phyloP scores from a whole-genome alignment of 1,140 invertebrate species.

The Nylanderia fulva region DNA sequence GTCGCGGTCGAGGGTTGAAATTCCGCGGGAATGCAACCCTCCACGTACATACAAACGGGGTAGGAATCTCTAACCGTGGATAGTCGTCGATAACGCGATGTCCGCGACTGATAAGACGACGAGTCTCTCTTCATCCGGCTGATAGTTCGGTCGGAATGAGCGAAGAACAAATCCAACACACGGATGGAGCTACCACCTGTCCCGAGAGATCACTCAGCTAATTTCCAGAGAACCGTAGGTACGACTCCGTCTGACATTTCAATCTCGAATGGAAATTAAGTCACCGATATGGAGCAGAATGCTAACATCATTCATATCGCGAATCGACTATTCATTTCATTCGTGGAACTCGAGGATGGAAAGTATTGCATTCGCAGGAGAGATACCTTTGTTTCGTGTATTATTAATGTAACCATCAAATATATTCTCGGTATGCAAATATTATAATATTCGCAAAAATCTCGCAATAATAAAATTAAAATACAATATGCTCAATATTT shows the following conservation, averaged over 20 bases:
- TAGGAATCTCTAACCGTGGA: constrained; percentile 28
- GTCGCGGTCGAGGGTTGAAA: constrained; percentile 70
- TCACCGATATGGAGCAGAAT: constrained; percentile 10
- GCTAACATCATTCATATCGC: constrained; percentile 40
- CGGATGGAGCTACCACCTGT: constrained; percentile 57
- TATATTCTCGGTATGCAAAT: neutral
- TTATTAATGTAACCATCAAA: neutral
- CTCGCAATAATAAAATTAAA: neutral
- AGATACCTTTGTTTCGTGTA: neutral
- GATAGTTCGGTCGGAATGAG: constrained; percentile 53
- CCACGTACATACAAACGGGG: constrained; percentile 31
- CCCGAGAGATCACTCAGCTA: neutral
- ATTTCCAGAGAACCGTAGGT: constrained; percentile 59
- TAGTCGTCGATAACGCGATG: constrained; percentile 63
- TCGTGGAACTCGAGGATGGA: neutral
- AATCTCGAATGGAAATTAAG: constrained; percentile 58
- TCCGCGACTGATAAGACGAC: constrained; percentile 54
- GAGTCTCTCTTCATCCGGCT: neutral
- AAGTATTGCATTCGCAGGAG: neutral
- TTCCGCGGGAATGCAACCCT: constrained; percentile 52
- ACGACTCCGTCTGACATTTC: constrained; percentile 46
- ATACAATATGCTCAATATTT: neutral
- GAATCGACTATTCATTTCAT: constrained; percentile 46
- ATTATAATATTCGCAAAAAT: neutral
- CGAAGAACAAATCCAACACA: constrained; percentile 1